A percentile compares a stretch with the other conserved stretches of the same genome.
Conservation (phyloP, 2,797 vertebrate genomes). For the Phrynocephalus forsythii region DNA sequence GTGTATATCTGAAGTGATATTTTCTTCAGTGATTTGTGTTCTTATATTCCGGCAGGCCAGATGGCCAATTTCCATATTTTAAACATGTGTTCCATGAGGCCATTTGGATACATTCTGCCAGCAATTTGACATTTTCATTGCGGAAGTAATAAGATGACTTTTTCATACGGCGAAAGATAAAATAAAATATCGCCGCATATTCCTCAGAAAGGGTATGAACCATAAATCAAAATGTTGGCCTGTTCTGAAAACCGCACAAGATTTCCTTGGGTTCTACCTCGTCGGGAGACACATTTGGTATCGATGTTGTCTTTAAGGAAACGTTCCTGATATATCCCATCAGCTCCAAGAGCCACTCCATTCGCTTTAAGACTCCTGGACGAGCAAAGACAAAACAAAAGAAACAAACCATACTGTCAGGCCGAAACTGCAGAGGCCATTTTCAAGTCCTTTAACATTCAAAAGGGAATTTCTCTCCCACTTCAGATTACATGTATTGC, state of each 20-base stretch:
- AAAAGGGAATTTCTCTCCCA: background rate
- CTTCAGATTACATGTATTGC: background rate
- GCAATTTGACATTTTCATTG: constrained; percentile 28
- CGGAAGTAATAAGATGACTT: constrained; percentile 20
- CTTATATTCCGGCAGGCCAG: constrained; percentile 1
- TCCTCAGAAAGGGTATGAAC: constrained; percentile 26
- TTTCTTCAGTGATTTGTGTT: constrained; percentile 17
- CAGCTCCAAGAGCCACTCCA: constrained; percentile 94
- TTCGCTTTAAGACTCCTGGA: constrained; percentile 87
- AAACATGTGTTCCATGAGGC: constrained; percentile 32
- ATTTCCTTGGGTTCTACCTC: constrained; percentile 78
- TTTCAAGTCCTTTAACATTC: background rate
- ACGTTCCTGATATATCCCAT: constrained; percentile 92
- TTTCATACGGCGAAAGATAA: constrained; percentile 43
- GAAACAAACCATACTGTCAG: background rate
- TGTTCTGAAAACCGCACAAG: constrained; percentile 38
- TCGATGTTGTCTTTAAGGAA: constrained; percentile 75
- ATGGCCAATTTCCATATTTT: constrained; percentile 36
- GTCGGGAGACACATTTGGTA: constrained; percentile 71
- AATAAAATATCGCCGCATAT: constrained; percentile 37
- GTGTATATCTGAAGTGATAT: constrained; percentile 2
- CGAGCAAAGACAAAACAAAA: constrained; percentile 27
- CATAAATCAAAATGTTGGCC: background rate
- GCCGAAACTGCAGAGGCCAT: background rate
- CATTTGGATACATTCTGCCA: constrained; percentile 3